These are phyloP conservation scores for Reinhardtius hippoglossoides DNA, from an alignment of 2,113 vertebrate species.

Conservation along the genomic window DNA sequence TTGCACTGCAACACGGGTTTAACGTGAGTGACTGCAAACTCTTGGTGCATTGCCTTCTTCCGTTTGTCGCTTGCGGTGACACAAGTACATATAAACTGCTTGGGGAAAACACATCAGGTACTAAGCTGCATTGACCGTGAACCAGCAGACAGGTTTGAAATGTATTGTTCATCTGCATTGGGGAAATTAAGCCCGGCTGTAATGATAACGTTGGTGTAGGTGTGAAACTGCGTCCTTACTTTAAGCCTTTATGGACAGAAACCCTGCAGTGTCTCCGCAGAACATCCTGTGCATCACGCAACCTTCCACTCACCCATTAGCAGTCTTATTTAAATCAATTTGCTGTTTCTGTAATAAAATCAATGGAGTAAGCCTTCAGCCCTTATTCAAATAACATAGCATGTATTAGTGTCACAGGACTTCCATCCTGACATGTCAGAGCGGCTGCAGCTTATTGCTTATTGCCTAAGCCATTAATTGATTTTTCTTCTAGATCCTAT, in stretches of 20 bases:
- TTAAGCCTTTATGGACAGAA: constrained; percentile 24
- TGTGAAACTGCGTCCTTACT: constrained; percentile 11
- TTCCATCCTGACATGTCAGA: constrained; percentile 66
- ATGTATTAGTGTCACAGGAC: constrained; percentile 71
- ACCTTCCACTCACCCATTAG: constrained; percentile 62
- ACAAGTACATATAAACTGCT: constrained; percentile 12
- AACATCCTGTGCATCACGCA: constrained; percentile 35
- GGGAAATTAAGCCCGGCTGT: constrained; percentile 15
- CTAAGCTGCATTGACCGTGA: background rate
- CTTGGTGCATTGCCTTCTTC: constrained; percentile 17
- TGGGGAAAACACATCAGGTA: background rate
- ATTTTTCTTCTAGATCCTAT: constrained; percentile 64
- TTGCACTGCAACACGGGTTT: constrained; percentile 55
- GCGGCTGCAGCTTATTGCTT: constrained; percentile 68
- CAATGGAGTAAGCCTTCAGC: constrained; percentile 70
- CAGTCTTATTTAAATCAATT: constrained; percentile 72
- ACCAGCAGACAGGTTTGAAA: constrained; percentile 11
- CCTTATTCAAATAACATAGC: constrained; percentile 67
- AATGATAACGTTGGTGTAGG: constrained; percentile 28
- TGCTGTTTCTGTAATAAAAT: constrained; percentile 71
- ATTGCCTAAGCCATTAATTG: constrained; percentile 75
- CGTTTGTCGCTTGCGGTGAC: constrained; percentile 28
- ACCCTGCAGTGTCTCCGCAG: constrained; percentile 14
- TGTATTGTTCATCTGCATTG: constrained; percentile 1
- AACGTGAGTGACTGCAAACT: constrained; percentile 43